Conservation (phyloP, 2,797 vertebrate genomes). For the Vespertilio murinus region DNA sequence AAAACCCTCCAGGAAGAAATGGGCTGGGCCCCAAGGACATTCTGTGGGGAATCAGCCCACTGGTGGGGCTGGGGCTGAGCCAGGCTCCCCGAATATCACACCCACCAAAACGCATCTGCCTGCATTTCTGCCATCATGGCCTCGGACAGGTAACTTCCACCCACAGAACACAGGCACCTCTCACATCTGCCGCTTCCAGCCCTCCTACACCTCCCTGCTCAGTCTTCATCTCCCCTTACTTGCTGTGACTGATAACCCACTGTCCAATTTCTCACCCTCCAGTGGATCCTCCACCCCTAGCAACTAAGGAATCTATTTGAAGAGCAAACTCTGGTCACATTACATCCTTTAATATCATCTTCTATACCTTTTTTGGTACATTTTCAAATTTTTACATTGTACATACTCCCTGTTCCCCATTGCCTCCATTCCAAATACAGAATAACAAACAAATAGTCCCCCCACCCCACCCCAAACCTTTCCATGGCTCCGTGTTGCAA, state of each 20-base stretch:
- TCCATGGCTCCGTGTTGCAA: background rate
- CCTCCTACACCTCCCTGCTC: background rate
- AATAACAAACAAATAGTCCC: background rate
- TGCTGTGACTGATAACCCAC: background rate
- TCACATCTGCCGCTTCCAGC: background rate
- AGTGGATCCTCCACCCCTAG: background rate
- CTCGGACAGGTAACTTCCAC: background rate
- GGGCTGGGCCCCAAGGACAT: background rate
- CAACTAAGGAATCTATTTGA: background rate
- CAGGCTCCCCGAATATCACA: background rate
- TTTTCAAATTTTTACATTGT: slow-evolving; percentile 24
- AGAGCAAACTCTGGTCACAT: slow-evolving; percentile 39
- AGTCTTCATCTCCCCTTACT: background rate
- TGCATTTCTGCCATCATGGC: background rate
- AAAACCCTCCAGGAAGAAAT: background rate
- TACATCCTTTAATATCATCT: background rate
- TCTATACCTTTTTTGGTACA: slow-evolving; percentile 4
- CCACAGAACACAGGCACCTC: background rate
- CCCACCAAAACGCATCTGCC: background rate
- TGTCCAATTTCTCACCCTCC: background rate
- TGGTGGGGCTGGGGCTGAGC: background rate
- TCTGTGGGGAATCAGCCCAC: background rate
- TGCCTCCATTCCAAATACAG: background rate
- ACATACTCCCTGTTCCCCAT: background rate
- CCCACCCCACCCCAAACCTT: background rate